Conservation (phyloP, 2,113 vertebrate genomes). For the Rhadina sibilatrix region DNA sequence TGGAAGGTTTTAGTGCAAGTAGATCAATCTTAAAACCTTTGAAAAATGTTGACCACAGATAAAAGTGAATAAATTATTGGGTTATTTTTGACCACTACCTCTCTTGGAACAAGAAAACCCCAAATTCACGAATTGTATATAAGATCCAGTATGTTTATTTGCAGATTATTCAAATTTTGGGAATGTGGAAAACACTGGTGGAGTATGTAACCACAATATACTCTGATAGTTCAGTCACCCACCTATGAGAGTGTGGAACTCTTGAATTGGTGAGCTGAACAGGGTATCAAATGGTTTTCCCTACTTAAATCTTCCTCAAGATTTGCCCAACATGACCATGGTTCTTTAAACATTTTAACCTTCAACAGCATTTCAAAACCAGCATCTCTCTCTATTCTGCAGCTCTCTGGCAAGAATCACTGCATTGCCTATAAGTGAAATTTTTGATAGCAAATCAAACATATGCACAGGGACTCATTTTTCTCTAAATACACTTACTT, state of each 20-base stretch:
- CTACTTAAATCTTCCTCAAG: background rate
- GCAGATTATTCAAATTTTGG: background rate
- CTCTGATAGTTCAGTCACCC: background rate
- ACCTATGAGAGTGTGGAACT: background rate
- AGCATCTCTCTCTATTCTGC: background rate
- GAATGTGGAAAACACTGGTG: background rate
- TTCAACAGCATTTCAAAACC: background rate
- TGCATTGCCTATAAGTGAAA: rapidly evolving
- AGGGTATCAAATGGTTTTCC: no score
- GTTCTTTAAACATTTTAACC: background rate
- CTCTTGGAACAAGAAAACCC: background rate
- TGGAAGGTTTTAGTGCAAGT: background rate
- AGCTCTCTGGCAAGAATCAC: background rate
- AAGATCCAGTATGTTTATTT: background rate
- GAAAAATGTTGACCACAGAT: background rate
- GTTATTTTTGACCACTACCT: background rate
- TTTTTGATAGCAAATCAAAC: background rate
- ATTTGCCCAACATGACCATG: rapidly evolving
- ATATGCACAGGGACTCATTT: background rate
- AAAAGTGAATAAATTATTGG: background rate
- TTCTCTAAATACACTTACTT: background rate
- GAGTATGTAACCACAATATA: background rate
- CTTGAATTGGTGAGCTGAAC: background rate
- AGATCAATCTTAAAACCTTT: background rate
- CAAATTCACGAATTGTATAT: background rate